phyloP scores from a whole-genome alignment of 2,113 vertebrate genomes.

The Lampris incognitus region DNA sequence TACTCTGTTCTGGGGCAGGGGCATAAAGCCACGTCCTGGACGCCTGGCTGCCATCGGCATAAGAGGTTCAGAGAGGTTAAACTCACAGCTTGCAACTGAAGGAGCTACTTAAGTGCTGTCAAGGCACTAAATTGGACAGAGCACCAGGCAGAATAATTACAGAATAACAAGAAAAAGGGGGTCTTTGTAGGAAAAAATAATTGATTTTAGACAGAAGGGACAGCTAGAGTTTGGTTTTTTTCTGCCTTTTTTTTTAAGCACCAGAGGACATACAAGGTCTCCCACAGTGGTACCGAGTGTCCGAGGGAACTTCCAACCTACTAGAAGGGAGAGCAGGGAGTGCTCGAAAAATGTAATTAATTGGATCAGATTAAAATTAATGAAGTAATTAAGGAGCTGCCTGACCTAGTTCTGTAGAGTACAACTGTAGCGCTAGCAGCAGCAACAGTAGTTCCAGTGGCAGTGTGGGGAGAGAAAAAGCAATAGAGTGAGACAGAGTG shows the following conservation, averaged over 20 bases:
- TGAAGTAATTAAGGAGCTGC: slow-evolving; percentile 84
- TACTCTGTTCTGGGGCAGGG: slow-evolving; percentile 26
- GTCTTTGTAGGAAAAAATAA: slow-evolving; percentile 73
- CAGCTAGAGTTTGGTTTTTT: neutral
- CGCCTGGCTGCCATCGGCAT: neutral
- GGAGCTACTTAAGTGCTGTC: slow-evolving; percentile 67
- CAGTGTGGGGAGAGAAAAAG: slow-evolving; percentile 16
- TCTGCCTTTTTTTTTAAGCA: slow-evolving; percentile 40
- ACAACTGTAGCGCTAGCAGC: slow-evolving; percentile 38
- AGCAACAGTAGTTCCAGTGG: slow-evolving; percentile 29
- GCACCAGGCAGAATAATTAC: slow-evolving; percentile 72
- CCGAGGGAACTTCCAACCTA: slow-evolving; percentile 67
- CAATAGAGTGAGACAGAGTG: slow-evolving; percentile 6
- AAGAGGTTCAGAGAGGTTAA: slow-evolving; percentile 57
- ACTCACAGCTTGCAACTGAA: slow-evolving; percentile 48
- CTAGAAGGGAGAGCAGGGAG: slow-evolving; percentile 46
- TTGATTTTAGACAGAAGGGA: slow-evolving; percentile 74
- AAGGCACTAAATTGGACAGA: slow-evolving; percentile 63
- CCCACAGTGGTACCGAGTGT: slow-evolving; percentile 54
- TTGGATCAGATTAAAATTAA: slow-evolving; percentile 86
- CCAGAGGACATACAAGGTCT: slow-evolving; percentile 77
- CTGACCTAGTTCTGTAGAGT: slow-evolving; percentile 67
- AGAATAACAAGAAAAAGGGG: slow-evolving; percentile 67
- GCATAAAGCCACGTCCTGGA: slow-evolving; percentile 2
- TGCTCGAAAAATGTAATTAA: slow-evolving; percentile 80